phyloP scores from a whole-genome alignment of 1,140 invertebrate genomes.

The Trichonephila clavata region DNA sequence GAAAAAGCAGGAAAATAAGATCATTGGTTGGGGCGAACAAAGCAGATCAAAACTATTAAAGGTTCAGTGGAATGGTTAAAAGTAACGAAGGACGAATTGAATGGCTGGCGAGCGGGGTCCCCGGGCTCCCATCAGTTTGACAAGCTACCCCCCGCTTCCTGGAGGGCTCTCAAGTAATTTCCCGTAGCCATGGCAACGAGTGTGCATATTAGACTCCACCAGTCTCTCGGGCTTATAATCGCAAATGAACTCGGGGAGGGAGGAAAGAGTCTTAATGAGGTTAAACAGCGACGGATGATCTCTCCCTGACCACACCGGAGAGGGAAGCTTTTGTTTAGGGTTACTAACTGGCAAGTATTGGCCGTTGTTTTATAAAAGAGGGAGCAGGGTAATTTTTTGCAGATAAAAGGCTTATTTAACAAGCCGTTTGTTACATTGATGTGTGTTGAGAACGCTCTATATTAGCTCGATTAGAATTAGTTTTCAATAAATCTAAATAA shows the following conservation, averaged over 20 bases:
- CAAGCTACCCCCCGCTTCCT: not conserved
- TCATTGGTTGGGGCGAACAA: not conserved
- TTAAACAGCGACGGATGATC: not conserved
- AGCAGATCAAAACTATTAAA: not conserved
- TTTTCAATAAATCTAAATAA: no score
- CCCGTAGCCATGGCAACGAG: not conserved
- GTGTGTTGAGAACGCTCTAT: no score
- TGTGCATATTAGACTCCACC: not conserved
- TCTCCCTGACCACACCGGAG: not conserved
- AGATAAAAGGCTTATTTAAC: no score
- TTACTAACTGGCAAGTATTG: no score
- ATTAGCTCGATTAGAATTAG: no score
- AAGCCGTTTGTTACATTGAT: no score
- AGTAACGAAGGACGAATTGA: not conserved
- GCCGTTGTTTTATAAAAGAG: no score
- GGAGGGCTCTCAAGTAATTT: not conserved
- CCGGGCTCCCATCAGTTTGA: no score
- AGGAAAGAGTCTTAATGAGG: not conserved
- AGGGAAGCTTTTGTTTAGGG: not conserved
- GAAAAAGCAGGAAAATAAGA: not conserved
- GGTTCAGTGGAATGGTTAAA: not conserved
- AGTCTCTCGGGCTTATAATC: not conserved
- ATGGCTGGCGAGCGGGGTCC: not conserved
- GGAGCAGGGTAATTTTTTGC: no score
- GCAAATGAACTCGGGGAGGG: not conserved